Evolutionary conservation across 2,797 vertebrate species (phyloP).

Genomic region (Phaenicophaeus curvirostris): DNA sequence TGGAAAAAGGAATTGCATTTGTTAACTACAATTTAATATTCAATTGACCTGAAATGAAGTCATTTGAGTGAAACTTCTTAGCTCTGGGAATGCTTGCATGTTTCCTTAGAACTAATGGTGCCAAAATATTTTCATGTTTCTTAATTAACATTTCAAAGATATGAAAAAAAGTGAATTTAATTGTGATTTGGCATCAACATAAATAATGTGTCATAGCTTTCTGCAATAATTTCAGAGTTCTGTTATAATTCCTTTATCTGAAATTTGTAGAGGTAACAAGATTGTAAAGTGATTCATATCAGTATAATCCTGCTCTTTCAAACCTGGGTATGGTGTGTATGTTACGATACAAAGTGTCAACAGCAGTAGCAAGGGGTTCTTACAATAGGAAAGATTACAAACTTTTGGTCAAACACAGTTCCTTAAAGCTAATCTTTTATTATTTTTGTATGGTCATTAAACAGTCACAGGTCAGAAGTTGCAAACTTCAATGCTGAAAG

Average conservation of each 20-base stretch:
- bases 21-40: background rate
- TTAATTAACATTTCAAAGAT: background rate
- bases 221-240: background rate
- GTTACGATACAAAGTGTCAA: background rate
- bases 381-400: background rate
- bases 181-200: background rate
- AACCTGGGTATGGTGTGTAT: background rate
- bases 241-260: background rate
- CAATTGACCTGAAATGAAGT: background rate
- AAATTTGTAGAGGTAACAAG: background rate
- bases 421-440: background rate
- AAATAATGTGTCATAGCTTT: background rate
- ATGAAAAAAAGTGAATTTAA: background rate
- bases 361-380: background rate
- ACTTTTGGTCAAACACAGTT: background rate
- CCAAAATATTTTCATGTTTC: background rate
- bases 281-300: background rate
- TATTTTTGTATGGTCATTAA: background rate
- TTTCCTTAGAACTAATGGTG: background rate
- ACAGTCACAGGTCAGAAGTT: background rate
- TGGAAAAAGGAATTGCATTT: background rate
- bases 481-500: slow-evolving; percentile 4
- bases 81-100: background rate
- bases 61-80: background rate
- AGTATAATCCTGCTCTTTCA: background rate